Conservation (phyloP, 1,140 invertebrate genomes). For the Heliconius hermathena region DNA sequence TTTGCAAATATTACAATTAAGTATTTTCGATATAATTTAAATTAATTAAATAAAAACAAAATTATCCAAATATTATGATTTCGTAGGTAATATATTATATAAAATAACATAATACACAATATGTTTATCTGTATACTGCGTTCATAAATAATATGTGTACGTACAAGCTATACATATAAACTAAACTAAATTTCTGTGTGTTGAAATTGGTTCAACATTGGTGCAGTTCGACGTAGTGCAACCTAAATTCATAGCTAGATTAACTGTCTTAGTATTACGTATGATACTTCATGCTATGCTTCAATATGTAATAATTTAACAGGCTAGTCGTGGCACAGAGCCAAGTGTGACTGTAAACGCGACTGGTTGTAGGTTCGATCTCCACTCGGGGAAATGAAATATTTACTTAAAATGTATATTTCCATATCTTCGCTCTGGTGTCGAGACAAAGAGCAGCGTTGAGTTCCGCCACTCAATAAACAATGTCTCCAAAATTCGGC, state of each 20-base stretch:
- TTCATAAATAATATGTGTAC: background rate
- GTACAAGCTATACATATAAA: conserved; percentile 3
- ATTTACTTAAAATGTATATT: too few species aligned
- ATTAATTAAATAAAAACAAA: too few species aligned
- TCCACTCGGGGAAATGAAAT: too few species aligned
- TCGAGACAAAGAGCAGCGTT: too few species aligned
- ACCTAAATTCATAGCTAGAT: conserved; percentile 36
- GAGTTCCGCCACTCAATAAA: too few species aligned
- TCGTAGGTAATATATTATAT: too few species aligned
- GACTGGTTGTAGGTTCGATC: background rate
- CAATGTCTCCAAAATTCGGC: too few species aligned
- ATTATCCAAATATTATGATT: too few species aligned
- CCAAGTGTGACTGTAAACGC: background rate
- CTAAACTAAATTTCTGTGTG: conserved; percentile 27
- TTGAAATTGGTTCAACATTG: conserved; percentile 35
- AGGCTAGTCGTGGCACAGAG: too few species aligned
- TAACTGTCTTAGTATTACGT: conserved; percentile 21
- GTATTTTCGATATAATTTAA: too few species aligned
- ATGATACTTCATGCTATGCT: background rate
- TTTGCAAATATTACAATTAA: too few species aligned
- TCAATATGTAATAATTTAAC: background rate
- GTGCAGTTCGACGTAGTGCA: conserved; percentile 20
- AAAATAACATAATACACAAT: background rate
- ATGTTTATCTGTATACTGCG: background rate
- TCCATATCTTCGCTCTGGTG: too few species aligned